phyloP scores from a whole-genome alignment of 2,797 vertebrate genomes.

The Smutsia temminckii region DNA sequence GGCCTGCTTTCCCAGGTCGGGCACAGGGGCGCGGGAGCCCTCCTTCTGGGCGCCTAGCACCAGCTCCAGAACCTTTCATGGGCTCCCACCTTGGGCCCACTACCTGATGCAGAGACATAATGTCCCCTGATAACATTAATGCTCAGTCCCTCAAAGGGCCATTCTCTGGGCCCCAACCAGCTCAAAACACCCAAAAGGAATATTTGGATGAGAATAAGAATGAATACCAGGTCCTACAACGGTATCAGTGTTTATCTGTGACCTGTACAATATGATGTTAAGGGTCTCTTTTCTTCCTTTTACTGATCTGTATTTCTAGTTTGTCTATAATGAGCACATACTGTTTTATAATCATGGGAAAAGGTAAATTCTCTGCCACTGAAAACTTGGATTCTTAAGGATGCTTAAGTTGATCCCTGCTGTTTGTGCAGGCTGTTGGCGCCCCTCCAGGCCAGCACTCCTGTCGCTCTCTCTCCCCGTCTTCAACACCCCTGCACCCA shows the following conservation, averaged over 20 bases:
- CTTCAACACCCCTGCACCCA: background rate
- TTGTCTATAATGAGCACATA: background rate
- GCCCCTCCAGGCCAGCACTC: background rate
- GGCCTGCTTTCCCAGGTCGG: background rate
- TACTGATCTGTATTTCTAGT: background rate
- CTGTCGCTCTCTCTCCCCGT: background rate
- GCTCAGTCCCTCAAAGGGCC: background rate
- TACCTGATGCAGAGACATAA: too few relatives aligned
- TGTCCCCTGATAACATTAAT: background rate
- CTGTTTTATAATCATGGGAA: background rate
- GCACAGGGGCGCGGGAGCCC: background rate
- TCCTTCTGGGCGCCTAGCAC: background rate
- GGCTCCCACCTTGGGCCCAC: background rate
- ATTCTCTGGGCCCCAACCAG: background rate
- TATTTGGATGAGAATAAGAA: background rate
- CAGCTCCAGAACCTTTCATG: background rate
- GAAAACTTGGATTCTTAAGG: background rate
- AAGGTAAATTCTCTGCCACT: background rate
- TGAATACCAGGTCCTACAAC: background rate
- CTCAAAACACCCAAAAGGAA: background rate
- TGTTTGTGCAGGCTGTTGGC: background rate
- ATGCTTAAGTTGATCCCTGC: background rate
- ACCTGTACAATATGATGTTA: fast-evolving
- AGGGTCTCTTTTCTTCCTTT: background rate
- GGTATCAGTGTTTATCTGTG: background rate